Percentiles rank a stretch among this genome's conserved stretches.
Conservation (phyloP, 1,140 invertebrate species). For the Scaptomyza graminum region DNA sequence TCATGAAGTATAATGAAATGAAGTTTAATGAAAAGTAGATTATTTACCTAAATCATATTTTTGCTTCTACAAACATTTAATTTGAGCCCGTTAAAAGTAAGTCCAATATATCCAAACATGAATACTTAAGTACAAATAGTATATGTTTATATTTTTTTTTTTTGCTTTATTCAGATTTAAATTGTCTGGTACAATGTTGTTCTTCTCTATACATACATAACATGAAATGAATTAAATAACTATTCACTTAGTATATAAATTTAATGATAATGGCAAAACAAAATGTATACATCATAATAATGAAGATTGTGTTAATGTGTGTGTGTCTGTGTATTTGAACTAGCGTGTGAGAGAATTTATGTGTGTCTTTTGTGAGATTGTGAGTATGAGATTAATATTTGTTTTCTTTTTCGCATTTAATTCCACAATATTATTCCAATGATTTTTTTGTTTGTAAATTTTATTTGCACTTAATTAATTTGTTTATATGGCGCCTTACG, state of each 20-base stretch:
- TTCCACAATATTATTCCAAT: constrained; percentile 16
- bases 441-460: neutral
- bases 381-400: constrained; percentile 15
- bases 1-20: too few relatives aligned
- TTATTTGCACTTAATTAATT: constrained; percentile 1
- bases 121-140: neutral
- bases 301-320: constrained; percentile 10
- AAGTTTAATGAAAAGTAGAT: too few relatives aligned
- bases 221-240: constrained; percentile 64
- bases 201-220: constrained; percentile 60
- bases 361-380: constrained; percentile 18
- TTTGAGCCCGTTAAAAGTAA: too few relatives aligned
- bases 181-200: constrained; percentile 49
- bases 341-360: constrained; percentile 32
- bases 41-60: too few relatives aligned
- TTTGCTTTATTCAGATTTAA: constrained; percentile 49
- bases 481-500: constrained; percentile 1
- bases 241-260: constrained; percentile 48
- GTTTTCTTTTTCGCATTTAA: constrained; percentile 19
- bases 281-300: constrained; percentile 34
- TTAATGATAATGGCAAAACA: constrained; percentile 48
- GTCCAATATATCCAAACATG: too few relatives aligned
- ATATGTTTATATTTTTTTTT: constrained; percentile 30
- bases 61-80: too few relatives aligned
- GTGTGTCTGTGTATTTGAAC: constrained; percentile 36